Evolutionary conservation across 2,113 vertebrate species (phyloP), one percentile per base, ranked within the genome.

Genomic region (Procavia capensis): DNA sequence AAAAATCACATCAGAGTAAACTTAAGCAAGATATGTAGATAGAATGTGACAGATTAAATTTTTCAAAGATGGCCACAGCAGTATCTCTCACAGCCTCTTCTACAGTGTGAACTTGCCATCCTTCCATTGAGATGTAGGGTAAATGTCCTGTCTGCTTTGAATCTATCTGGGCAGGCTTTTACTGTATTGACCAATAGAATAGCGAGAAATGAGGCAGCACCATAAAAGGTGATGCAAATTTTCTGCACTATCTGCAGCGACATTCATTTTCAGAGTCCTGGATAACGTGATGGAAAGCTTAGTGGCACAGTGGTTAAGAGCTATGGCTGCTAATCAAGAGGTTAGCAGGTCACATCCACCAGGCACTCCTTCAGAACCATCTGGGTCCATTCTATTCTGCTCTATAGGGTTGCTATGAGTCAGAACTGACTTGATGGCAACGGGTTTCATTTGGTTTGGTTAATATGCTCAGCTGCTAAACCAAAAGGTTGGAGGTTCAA

Each of bases 41-140:
- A 85, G 54, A n/a, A 88, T 88, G 54, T 79, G 68, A 74, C 36
- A 79, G 68, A 83, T 68, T 76, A 50, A 70, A 34, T 64, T 84
- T 88, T 84, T 93, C 19, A 13, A 87, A 93, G 70, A 75, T 66
- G 39, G 27, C 54, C 54, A 88, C 27, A 41, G 34, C 5, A 66
- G 45, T 88, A 27, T 61, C 34, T 88, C 64, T 41, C 84, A 16
- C 78, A 31, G 61, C 68, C 29, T 93, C 68, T 78, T 91, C 78
- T 80, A 61, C 74, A 78, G 64, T 70, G 76, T 84, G 25, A 88
- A 57, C 36, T 88, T 93, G 36, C 61, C 27, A 57, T 34, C 45
- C 24, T 95, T 91, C 79, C 47, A 66, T n/a, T 95, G 78, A 79
- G 57, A 91, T 85, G 39, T 75, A 74, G 20, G 24, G 10, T 78